Evolutionary conservation across 2,113 vertebrate species (phyloP), one percentile per base, ranked within the genome.

Genomic region (Suricata suricatta): DNA sequence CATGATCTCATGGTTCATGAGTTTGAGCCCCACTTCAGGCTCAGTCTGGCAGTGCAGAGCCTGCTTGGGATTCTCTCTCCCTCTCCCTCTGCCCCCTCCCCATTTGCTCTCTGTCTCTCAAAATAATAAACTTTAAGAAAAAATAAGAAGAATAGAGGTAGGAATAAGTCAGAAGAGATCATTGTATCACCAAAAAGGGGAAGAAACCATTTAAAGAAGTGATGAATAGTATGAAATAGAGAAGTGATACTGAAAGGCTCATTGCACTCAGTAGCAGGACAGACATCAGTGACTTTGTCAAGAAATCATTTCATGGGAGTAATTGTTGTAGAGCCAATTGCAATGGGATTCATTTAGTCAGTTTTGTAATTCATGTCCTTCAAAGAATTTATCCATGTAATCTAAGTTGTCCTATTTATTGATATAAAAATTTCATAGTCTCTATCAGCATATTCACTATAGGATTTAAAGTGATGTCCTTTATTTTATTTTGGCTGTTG

Each of bases 311-410:
- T 90, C 72, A n/a, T 52, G 31, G 5, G 21, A 57, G 19, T 57
- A 54, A 72, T 76, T 71, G 41, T 21, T 63, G 10, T 66, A 50
- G 17, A 54, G 35, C 7, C 44, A 63, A 14, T 33, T 69, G 66
- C 10, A 52, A 38, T 35, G 10, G 9, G 29, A 88, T 93, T 64
- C 38, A 8, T 69, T 72, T 50, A 84, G 5, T 88, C 68, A 85
- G 8, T 80, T 71, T 87, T 52, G 29, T 79, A 76, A 93, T 79
- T 66, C 84, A 12, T 84, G 50, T 77, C 41, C 93, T 95, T 93
- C 72, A 95, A 90, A 87, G 13, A 50, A 82, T 86, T 64, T 79
- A 16, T 50, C 27, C 16, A 83, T 83, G 96, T 89, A 96, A 77
- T 71, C 17, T 76, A 90, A 86, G 21, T 71, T 72, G 41, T 83